These are phyloP conservation scores for Kuschelorhynchus macadamiae DNA, from an alignment of 2,888 invertebrate species.

Conservation along the genomic window DNA sequence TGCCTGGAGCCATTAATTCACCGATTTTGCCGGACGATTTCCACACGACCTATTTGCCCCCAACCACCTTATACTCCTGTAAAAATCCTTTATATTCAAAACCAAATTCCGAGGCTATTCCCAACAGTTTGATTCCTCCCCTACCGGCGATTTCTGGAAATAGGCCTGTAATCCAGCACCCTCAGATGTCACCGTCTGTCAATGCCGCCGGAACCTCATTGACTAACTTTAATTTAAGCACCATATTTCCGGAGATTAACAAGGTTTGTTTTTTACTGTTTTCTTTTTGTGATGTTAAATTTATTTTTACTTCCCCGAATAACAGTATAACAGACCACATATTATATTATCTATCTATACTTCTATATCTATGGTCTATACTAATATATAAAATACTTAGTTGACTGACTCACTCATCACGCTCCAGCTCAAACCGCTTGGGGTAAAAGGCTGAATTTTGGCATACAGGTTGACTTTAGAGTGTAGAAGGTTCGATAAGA, in stretches of 20 bases:
- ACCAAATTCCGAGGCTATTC: conserved; percentile 57
- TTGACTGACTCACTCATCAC: too few species aligned
- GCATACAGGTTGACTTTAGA: too few species aligned
- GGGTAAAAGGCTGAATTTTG: too few species aligned
- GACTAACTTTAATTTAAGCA: conserved; percentile 86
- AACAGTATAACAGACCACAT: too few species aligned
- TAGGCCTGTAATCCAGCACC: conserved; percentile 59
- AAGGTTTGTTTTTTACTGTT: conserved; percentile 62
- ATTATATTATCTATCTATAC: too few species aligned
- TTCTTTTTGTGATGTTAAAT: too few species aligned
- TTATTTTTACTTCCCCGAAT: too few species aligned
- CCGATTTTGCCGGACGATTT: conserved; percentile 68
- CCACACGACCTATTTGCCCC: conserved; percentile 64
- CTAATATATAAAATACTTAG: too few species aligned
- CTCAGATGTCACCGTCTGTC: conserved; percentile 62
- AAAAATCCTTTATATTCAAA: conserved; percentile 66
- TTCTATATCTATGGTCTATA: too few species aligned
- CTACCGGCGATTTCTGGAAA: conserved; percentile 23
- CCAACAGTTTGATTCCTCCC: conserved; percentile 56
- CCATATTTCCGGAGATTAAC: conserved; percentile 89
- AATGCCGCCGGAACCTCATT: conserved; percentile 70
- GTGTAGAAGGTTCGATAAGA: too few species aligned
- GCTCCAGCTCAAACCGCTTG: too few species aligned
- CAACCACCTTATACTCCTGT: conserved; percentile 64
- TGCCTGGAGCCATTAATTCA: conserved; percentile 66